Evolutionary conservation across 2,888 invertebrate species (phyloP), one percentile per base, ranked within the genome.

Genomic region (Polyommatus icarus): DNA sequence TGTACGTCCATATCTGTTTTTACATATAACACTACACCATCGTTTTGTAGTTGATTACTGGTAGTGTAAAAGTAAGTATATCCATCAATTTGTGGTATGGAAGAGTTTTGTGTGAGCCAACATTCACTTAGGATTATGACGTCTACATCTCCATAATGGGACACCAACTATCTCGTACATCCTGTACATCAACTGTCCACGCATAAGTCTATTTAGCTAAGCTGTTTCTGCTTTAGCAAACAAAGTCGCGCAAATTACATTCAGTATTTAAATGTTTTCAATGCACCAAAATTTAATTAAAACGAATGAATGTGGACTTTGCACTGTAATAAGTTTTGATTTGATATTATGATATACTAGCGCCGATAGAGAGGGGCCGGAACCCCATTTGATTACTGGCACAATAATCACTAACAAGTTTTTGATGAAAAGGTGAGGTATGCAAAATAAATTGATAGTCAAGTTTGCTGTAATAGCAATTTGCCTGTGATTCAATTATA

Each of bases 221-320:
- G 67, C 32, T 24, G 61, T 24, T 29, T 67, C 1, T 67, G 67
- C 29, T 29, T 29, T 15, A 15, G 67, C 67, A 67, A 29, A 67
- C 29, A 67, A 67, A 67, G 15, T 67, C 29, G 67, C 67, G 5
- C 67, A 67, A 15, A 67, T 67, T 29, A 67, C 15, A 67, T 67
- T 32, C 29, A 67, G 4, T 67, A 15, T 67, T 29, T 7, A 67
- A 67, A 67, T 67, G 67, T 32, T 67, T 67, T 32, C 29, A 67
- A 67, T 29, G 67, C 67, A 67, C 67, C 67, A 29, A 61, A 67
- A 18, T 67, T 67, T 67, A 67, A 67, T 67, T 67, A 67, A 67
- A 67, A 67, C 29, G 67, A 15, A 67, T 29, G 67, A 29, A 67
- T 67, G 67, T 67, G 32, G 67, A 67, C 29, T 32, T 67, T 67